These are phyloP conservation scores for Bombus haemorrhoidalis DNA, from an alignment of 1,140 invertebrate genomes.

Conservation along the genomic window DNA sequence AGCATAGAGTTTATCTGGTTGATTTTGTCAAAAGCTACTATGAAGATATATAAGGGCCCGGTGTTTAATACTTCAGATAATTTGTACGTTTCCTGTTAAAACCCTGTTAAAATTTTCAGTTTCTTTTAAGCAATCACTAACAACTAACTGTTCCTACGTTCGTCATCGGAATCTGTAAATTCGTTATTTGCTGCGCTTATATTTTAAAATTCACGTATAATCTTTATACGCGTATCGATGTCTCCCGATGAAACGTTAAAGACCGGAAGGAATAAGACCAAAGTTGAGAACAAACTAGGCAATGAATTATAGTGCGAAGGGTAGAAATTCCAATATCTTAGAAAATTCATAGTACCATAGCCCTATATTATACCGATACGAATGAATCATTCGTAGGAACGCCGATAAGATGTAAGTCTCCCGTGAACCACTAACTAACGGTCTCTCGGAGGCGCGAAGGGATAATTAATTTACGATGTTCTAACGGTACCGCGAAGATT, in stretches of 20 bases:
- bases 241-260: no score
- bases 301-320: background rate
- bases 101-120: no score
- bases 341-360: background rate
- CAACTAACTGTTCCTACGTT: no score
- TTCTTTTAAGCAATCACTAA: no score
- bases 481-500: slow-evolving; percentile 59
- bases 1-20: no score
- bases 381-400: background rate
- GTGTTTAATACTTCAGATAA: background rate
- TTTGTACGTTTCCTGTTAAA: background rate
- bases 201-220: no score
- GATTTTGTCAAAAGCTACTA: no score
- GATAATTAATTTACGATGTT: slow-evolving; percentile 57
- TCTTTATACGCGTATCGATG: no score
- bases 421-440: background rate
- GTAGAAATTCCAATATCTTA: background rate
- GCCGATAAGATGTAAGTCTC: background rate
- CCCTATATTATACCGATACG: background rate
- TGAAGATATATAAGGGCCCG: background rate
- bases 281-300: background rate
- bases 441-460: background rate
- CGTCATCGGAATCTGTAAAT: no score
- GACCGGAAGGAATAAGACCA: background rate
- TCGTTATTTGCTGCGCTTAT: no score